A percentile compares a stretch with the other conserved stretches of the same genome.
Evolutionary conservation across 2,113 vertebrate species (phyloP).

Genomic region (Bubo bubo): DNA sequence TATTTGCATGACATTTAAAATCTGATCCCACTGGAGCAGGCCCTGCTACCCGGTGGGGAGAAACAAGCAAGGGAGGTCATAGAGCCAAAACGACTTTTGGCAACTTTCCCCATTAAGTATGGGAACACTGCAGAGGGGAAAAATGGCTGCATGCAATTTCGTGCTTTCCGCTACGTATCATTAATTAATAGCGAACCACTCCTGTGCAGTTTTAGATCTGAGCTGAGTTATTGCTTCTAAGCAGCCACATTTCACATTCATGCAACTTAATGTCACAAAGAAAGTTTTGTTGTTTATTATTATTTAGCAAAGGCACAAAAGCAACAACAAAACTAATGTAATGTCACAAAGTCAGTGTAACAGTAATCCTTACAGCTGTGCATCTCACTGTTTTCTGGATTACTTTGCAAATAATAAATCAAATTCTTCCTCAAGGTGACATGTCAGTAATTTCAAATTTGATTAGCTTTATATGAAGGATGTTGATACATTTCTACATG

Average conservation of each 20-base stretch:
- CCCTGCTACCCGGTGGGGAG: background rate
- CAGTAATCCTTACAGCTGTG: background rate
- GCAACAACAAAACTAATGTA: background rate
- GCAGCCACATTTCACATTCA: background rate
- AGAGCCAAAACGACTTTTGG: background rate
- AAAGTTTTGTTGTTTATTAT: background rate
- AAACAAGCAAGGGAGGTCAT: background rate
- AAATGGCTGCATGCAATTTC: fast-evolving
- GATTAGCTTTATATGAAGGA: conserved; percentile 68
- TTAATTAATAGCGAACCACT: background rate
- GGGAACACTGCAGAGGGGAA: background rate
- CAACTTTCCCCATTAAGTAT: background rate
- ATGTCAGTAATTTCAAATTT: conserved; percentile 72
- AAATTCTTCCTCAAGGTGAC: conserved; percentile 44
- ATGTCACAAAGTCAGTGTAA: background rate
- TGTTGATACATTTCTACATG: conserved; percentile 56
- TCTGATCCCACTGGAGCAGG: background rate
- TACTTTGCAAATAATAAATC: conserved; percentile 55
- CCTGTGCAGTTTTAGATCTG: background rate
- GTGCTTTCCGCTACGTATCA: fast-evolving
- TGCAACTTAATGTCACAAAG: background rate
- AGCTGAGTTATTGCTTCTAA: background rate
- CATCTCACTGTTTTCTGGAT: conserved; percentile 18
- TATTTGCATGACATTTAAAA: conserved; percentile 2
- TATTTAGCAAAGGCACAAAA: background rate